Evolutionary conservation across 2,888 invertebrate genomes (phyloP).

Genomic region (Taenaris catops): DNA sequence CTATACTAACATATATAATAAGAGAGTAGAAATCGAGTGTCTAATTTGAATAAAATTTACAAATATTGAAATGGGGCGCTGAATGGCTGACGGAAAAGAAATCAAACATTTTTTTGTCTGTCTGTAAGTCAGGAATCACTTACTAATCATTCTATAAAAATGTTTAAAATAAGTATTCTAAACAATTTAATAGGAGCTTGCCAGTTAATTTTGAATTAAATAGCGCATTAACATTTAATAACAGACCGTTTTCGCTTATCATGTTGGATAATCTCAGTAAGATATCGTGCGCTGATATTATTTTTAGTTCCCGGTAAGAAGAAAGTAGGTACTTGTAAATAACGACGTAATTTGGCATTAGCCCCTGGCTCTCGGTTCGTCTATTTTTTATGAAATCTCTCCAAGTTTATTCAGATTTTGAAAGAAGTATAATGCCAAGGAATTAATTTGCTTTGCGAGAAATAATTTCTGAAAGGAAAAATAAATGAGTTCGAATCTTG

Average conservation of each 20-base stretch:
- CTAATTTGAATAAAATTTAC: too few species aligned
- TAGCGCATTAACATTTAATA: too few species aligned
- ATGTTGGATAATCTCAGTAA: slow-evolving; percentile 19
- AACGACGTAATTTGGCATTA: slow-evolving; percentile 70
- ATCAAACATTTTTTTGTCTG: too few species aligned
- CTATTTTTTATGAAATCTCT: slow-evolving; percentile 68
- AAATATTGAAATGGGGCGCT: too few species aligned
- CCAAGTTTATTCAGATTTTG: slow-evolving; percentile 71
- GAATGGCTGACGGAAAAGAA: too few species aligned
- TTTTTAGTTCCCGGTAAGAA: slow-evolving; percentile 27
- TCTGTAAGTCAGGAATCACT: too few species aligned
- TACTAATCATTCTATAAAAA: too few species aligned
- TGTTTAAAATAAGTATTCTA: too few species aligned
- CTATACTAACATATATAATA: too few species aligned
- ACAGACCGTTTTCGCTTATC: slow-evolving; percentile 17
- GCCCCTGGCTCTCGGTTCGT: slow-evolving; percentile 60
- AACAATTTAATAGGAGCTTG: too few species aligned
- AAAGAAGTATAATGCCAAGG: slow-evolving; percentile 69
- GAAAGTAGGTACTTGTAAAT: slow-evolving; percentile 66
- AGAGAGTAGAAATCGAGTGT: too few species aligned
- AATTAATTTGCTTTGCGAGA: slow-evolving; percentile 71
- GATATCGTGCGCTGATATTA: slow-evolving; percentile 20
- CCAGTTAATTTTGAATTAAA: too few species aligned
- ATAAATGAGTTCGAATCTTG: slow-evolving; percentile 67
- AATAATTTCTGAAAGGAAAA: slow-evolving; percentile 58